A percentile compares a stretch with the other conserved stretches of the same genome.
phyloP scores from a whole-genome alignment of 2,113 vertebrate species.

The Crotalus horridus region DNA sequence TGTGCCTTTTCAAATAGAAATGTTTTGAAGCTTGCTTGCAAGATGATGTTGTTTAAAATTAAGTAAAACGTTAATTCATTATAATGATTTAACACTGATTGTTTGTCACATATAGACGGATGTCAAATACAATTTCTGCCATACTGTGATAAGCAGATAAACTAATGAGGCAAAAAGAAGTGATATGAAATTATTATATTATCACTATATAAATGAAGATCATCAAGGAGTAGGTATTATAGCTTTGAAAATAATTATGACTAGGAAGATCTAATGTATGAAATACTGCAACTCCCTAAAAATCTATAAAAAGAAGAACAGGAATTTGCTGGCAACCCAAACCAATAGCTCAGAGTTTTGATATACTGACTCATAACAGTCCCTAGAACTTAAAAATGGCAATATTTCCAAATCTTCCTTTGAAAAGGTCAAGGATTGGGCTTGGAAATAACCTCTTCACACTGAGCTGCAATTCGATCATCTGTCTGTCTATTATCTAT shows the following conservation, averaged over 20 bases:
- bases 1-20: not conserved
- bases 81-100: not conserved
- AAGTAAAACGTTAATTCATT: not conserved
- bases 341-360: not conserved
- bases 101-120: not conserved
- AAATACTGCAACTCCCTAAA: not conserved
- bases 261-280: not conserved
- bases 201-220: not conserved
- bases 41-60: not conserved
- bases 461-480: not conserved
- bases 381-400: not conserved
- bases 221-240: not conserved
- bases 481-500: too few relatives aligned
- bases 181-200: not conserved
- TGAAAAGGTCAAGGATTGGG: not conserved
- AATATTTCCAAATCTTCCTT: not conserved
- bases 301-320: not conserved
- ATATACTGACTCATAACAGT: not conserved
- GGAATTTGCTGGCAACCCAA: not conserved
- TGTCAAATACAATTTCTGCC: not conserved
- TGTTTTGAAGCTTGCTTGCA: not conserved
- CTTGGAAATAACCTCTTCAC: not conserved
- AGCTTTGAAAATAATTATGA: not conserved
- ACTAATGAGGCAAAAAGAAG: not conserved
- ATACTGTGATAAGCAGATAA: not conserved